Conservation (phyloP, 53 echinoderm and acorn worm species). For the Pentamera pediparva region DNA sequence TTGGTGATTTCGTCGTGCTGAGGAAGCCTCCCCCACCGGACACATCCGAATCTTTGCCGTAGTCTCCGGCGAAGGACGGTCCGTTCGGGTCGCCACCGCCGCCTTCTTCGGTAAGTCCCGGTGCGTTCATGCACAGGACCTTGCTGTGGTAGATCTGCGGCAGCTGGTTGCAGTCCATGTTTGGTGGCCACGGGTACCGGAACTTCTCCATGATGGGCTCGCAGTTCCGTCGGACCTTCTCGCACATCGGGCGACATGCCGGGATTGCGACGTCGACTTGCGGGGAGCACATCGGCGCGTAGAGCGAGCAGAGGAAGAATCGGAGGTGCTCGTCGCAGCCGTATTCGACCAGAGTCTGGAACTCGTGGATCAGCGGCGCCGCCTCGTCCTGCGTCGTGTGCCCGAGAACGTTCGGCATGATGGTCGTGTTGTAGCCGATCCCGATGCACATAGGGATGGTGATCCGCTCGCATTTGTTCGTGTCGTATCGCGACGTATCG, state of each 20-base stretch:
- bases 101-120: slow-evolving; percentile 52
- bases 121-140: slow-evolving; percentile 90
- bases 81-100: slow-evolving; percentile 1
- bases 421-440: slow-evolving; percentile 91
- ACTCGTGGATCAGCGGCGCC: slow-evolving; percentile 84
- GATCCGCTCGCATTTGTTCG: slow-evolving; percentile 74
- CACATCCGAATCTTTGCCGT: background rate
- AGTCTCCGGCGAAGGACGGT: background rate
- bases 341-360: slow-evolving; percentile 78
- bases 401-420: slow-evolving; percentile 90
- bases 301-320: slow-evolving; percentile 86
- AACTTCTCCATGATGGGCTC: slow-evolving; percentile 88
- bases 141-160: slow-evolving; percentile 60
- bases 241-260: slow-evolving; percentile 93
- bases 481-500: slow-evolving; percentile 5
- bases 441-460: slow-evolving; percentile 94
- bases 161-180: slow-evolving; percentile 74
- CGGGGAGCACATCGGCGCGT: slow-evolving; percentile 91
- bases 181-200: slow-evolving; percentile 73
- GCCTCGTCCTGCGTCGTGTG: slow-evolving; percentile 85
- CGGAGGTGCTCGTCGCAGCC: slow-evolving; percentile 85
- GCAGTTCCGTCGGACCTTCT: slow-evolving; percentile 72
- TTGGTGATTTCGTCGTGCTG: slow-evolving; percentile 13
- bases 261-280: slow-evolving; percentile 85
- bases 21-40: slow-evolving; percentile 19